Conservation (phyloP, 2,797 vertebrate species). For the Cynopterus sphinx region DNA sequence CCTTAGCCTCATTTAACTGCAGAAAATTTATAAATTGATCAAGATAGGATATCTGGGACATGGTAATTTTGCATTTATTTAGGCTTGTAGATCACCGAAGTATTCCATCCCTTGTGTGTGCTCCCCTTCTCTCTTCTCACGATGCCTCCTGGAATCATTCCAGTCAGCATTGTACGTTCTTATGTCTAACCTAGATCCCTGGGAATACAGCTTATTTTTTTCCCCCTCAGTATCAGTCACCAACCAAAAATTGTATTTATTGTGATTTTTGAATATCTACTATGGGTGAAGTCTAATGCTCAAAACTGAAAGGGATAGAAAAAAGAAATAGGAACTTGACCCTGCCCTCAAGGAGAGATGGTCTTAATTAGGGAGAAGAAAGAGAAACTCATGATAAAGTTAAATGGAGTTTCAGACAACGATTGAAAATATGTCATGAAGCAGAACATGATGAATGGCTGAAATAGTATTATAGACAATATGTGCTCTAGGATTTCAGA, state of each 20-base stretch:
- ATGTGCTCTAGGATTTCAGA: background rate
- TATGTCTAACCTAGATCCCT: background rate
- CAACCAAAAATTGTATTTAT: background rate
- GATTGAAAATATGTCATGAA: background rate
- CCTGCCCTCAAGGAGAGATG: background rate
- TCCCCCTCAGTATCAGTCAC: background rate
- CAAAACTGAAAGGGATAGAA: background rate
- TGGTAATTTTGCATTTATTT: background rate
- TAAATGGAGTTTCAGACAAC: background rate
- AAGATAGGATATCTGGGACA: background rate
- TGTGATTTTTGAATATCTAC: background rate
- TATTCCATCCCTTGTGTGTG: background rate
- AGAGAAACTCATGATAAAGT: background rate
- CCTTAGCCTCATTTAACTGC: background rate
- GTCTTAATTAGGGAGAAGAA: background rate
- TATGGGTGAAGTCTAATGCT: background rate
- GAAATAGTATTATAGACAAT: background rate
- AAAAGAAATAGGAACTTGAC: background rate
- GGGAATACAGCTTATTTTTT: background rate
- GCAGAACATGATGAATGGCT: background rate
- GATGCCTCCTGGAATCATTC: background rate
- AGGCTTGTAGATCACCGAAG: background rate
- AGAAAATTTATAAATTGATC: background rate
- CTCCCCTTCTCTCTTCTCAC: background rate
- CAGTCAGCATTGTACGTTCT: background rate